Base-by-base conservation (phyloP, 2,888 invertebrate species). In the Epinotia brunnichana region DNA sequence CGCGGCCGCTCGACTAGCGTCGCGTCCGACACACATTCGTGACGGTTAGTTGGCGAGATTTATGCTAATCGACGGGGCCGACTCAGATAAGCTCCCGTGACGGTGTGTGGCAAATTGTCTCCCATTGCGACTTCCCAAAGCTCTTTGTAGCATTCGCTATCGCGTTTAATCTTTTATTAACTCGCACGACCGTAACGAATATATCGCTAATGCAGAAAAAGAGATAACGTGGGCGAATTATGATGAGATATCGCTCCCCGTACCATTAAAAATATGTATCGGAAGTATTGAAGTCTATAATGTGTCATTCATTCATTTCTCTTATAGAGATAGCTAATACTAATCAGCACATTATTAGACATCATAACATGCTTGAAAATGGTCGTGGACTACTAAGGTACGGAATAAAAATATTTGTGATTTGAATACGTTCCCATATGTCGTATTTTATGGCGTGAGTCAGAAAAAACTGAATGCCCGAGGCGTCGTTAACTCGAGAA, bases 41-140 rank as follows among this genome's bases (percentile, higher is more conserved):
- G 90, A 89, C 90, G 92, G 91, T 90, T 92, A 91, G 90, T 92
- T 91, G 90, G 88, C 85, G 89, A 92, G 91, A 92, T 92, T 93
- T 93, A 92, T 93, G 92, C 89, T 92, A 93, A 93, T 92, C 91
- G 92, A 88, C 87, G 87, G 85, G 91, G 91, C 87, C 82, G 90
- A 87, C 83, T 88, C 87, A 87, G 87, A 87, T 90, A 90, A 92
- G 88, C 88, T 87, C 87, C 90, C 90, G 90, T 91, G 91, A 90
- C 90, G 88, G 86, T 85, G 90, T 90, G 89, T 90, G 88, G 88
- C 90, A 90, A 90, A 92, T 91, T 90, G 88, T 90, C 90, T 90
- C 87, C 87, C 87, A 86, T 86, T 86, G 87, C 87, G 83, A 89
- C 83, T 89, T 88, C 85, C 84, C 83, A 84, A 84, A 87, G 84